Evolutionary conservation across 2,797 vertebrate genomes (phyloP).

Genomic region (Pseudomugil tenellus): DNA sequence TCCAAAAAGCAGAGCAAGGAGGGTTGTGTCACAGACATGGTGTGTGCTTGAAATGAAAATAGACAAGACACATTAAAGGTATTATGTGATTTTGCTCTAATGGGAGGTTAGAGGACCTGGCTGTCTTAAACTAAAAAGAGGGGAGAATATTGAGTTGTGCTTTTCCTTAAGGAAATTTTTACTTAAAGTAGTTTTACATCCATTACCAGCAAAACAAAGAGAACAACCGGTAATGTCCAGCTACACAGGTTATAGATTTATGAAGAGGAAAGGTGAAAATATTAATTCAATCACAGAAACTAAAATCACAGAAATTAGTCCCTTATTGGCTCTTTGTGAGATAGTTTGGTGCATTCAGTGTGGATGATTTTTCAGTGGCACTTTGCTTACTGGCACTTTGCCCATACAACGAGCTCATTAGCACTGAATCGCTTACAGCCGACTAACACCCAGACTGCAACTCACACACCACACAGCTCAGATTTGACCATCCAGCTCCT

Average conservation of each 20-base stretch:
- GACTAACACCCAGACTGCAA: conserved; percentile 67
- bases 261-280: background rate
- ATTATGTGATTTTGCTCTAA: conserved; percentile 60
- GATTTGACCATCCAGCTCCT: conserved; percentile 18
- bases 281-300: background rate
- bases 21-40: conserved; percentile 16
- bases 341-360: background rate
- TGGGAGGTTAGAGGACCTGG: conserved; percentile 40
- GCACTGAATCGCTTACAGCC: conserved; percentile 64
- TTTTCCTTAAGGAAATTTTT: conserved; percentile 3
- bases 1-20: conserved; percentile 35
- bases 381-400: conserved; percentile 48
- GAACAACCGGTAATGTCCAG: background rate
- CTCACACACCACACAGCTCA: conserved; percentile 40
- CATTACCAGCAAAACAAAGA: conserved; percentile 20
- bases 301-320: background rate
- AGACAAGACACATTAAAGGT: conserved; percentile 49
- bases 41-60: conserved; percentile 43
- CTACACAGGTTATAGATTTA: conserved; percentile 1
- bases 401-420: conserved; percentile 59
- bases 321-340: conserved; percentile 6
- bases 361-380: conserved; percentile 34
- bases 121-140: conserved; percentile 24
- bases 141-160: conserved; percentile 8
- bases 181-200: conserved; percentile 27